Evolutionary conservation across 2,888 invertebrate species (phyloP).

Genomic region (Germaria angustata): DNA sequence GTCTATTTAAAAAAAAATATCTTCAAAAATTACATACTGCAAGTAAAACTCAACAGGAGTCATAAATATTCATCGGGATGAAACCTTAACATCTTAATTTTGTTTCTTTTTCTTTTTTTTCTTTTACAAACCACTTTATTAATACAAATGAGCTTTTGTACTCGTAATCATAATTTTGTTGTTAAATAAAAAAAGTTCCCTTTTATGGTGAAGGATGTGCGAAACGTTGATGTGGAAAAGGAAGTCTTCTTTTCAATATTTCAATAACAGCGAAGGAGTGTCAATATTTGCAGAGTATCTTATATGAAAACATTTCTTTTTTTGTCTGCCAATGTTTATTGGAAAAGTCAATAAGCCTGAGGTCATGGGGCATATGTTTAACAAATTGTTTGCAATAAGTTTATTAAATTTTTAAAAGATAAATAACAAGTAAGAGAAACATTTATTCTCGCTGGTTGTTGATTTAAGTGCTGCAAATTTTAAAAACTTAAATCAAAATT

Average conservation of each 20-base stretch:
- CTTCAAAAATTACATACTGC: conserved; percentile 68
- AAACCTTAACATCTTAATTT: conserved; percentile 30
- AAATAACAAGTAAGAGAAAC: conserved; percentile 1
- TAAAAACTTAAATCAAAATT: too few species aligned
- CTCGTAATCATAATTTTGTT: conserved; percentile 29
- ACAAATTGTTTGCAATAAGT: conserved; percentile 32
- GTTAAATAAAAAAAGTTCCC: background rate
- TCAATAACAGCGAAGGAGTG: conserved; percentile 54
- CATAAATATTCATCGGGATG: conserved; percentile 13
- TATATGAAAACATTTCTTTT: conserved; percentile 33
- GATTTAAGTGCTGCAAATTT: background rate
- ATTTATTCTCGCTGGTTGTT: background rate
- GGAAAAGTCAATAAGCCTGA: conserved; percentile 59
- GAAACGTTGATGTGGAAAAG: background rate
- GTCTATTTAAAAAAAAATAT: conserved; percentile 40
- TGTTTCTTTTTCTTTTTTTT: conserved; percentile 30
- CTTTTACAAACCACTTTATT: conserved; percentile 22
- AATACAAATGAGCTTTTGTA: background rate
- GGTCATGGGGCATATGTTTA: conserved; percentile 43
- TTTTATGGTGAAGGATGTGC: background rate
- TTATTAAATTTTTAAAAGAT: conserved; percentile 47
- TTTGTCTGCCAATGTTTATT: conserved; percentile 46
- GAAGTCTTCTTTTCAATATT: conserved; percentile 45
- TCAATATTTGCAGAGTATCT: conserved; percentile 55
- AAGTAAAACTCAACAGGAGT: conserved; percentile 73